Percentiles rank a stretch among this genome's conserved stretches.
phyloP scores from a whole-genome alignment of 2,888 invertebrate genomes.

The Cerastis leucographa region DNA sequence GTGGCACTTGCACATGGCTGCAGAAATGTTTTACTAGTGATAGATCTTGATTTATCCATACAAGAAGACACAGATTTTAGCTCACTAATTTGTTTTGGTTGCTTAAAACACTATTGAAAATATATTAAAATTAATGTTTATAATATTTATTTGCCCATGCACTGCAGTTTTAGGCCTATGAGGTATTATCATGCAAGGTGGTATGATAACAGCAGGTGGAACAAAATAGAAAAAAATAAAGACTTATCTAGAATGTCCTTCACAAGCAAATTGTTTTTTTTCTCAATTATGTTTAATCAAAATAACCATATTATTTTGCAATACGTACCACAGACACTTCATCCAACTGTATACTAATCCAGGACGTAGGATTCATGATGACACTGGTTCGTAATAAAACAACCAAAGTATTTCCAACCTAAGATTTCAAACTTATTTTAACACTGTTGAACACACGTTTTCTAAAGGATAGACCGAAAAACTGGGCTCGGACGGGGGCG shows the following conservation, averaged over 20 bases:
- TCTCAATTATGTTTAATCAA: constrained; percentile 32
- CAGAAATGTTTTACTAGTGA: neutral
- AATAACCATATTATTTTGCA: constrained; percentile 14
- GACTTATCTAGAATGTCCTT: constrained; percentile 75
- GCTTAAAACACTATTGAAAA: neutral
- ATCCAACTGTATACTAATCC: constrained; percentile 77
- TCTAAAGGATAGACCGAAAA: constrained; percentile 64
- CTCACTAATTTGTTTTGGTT: constrained; percentile 1
- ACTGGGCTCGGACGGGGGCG: constrained; percentile 45
- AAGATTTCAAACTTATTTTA: constrained; percentile 74
- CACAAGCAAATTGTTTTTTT: constrained; percentile 67
- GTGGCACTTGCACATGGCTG: constrained; percentile 55
- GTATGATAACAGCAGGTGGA: constrained; percentile 14
- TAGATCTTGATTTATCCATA: neutral
- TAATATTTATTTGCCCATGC: neutral
- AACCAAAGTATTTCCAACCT: constrained; percentile 82
- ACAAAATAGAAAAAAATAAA: constrained; percentile 30
- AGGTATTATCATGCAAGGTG: neutral
- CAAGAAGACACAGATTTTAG: neutral
- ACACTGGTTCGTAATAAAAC: constrained; percentile 78
- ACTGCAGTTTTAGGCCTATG: neutral
- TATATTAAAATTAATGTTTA: constrained; percentile 16
- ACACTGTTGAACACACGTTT: constrained; percentile 78
- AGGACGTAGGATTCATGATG: constrained; percentile 71
- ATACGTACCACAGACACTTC: constrained; percentile 88